Evolutionary conservation across 2,113 vertebrate species (phyloP), one percentile per base, ranked within the genome.

Genomic region (Apteryx mantelli): DNA sequence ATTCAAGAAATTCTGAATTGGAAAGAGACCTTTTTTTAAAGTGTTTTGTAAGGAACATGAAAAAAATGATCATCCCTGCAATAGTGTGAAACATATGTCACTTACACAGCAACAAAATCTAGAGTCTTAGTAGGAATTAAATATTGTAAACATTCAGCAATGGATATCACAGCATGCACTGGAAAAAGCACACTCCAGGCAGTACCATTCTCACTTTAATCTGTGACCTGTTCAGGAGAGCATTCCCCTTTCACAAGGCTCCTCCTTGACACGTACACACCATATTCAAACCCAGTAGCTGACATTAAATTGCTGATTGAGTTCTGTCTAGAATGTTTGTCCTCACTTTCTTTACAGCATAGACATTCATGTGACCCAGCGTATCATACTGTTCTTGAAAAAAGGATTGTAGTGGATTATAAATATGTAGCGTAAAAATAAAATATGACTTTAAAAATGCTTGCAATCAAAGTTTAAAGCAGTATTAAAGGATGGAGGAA

Each of bases 401-500:
- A 68, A 78, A 82, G 5, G 19, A 87, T 24, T 69, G 58, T 0
- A 8, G 28, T 16, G 38, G 34, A 65, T 92, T 68, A 40, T 40
- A 81, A 87, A 95, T 92, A 78, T 5, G 17, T 20, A 70, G 19
- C 40, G 60, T 63, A 44, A 58, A 91, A 88, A 30, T 63, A 77
- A 82, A 20, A 52, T 12, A 14, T 50, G n/a, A 50, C 8, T 19
- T 26, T 22, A 89, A 63, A 86, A 53, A 60, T 55, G 19, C 64
- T 89, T 88, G 38, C 56, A 89, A 81, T 90, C 76, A 93, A 94
- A 79, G 64, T 73, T 71, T 70, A 84, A 50, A 83, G 44, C 82
- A 60, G 63, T 50, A 77, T 90, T 94, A 89, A 93, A 90, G 44
- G 38, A 73, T 32, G 53, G 68, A 96, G 71, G 42, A 86, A 78